phyloP scores from a whole-genome alignment of 2,113 vertebrate species.

The Silurus glanis region DNA sequence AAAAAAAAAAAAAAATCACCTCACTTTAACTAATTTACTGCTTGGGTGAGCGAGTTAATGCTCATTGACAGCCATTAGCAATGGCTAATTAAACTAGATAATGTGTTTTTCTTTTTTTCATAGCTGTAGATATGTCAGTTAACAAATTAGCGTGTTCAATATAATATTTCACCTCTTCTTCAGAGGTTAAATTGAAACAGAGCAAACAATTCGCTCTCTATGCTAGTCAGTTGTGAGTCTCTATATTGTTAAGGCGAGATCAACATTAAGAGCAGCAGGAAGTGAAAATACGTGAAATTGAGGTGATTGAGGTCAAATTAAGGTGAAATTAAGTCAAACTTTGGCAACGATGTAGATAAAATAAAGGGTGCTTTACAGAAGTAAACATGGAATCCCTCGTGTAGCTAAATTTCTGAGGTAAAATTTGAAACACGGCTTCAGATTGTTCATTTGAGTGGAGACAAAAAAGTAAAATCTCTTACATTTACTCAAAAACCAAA shows the following conservation, averaged over 20 bases:
- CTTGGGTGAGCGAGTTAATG: neutral
- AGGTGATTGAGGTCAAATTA: no score
- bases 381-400: neutral
- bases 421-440: neutral
- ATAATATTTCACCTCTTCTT: neutral
- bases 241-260: neutral
- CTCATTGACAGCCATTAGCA: slow-evolving; percentile 2
- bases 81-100: neutral
- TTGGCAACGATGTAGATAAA: neutral
- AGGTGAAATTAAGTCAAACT: neutral
- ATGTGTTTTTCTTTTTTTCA: neutral
- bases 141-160: neutral
- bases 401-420: no score
- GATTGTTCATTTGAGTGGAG: no score
- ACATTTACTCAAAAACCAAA: neutral
- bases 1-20: neutral
- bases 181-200: neutral
- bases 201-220: neutral
- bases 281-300: no score
- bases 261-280: no score
- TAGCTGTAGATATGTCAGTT: neutral
- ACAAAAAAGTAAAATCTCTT: neutral
- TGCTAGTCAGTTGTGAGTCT: neutral
- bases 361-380: neutral
- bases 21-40: neutral